Evolutionary conservation across 2,888 invertebrate genomes (phyloP).

Genomic region (Isoperla grammatica): DNA sequence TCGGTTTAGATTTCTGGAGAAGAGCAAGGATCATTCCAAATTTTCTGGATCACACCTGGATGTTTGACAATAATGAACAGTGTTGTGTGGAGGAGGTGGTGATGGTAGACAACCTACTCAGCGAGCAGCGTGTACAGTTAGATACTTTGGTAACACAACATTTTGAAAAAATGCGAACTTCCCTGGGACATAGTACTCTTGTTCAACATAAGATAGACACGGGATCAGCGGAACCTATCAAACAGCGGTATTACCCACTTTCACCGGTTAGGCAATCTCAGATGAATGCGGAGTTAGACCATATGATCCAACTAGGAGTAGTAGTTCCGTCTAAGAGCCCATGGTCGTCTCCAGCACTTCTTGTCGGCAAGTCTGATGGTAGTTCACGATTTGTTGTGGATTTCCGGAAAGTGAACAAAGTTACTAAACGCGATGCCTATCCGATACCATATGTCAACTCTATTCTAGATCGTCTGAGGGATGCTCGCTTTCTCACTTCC

Average conservation of each 20-base stretch:
- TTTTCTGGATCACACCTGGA: too few species aligned
- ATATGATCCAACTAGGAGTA: constrained; percentile 36
- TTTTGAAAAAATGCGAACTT: too few species aligned
- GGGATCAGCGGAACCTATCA: constrained; percentile 22
- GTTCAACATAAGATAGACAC: too few species aligned
- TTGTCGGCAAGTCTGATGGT: constrained; percentile 35
- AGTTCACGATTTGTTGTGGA: constrained; percentile 37
- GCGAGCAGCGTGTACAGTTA: too few species aligned
- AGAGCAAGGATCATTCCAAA: too few species aligned
- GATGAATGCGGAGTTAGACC: constrained; percentile 35
- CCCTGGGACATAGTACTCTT: too few species aligned
- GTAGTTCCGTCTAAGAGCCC: constrained; percentile 38
- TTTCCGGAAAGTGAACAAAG: constrained; percentile 36
- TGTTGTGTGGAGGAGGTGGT: too few species aligned
- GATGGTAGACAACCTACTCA: too few species aligned
- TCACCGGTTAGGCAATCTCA: constrained; percentile 24
- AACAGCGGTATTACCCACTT: constrained; percentile 29
- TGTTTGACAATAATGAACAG: too few species aligned
- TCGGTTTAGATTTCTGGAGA: too few species aligned
- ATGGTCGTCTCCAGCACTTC: constrained; percentile 36
- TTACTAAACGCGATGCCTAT: constrained; percentile 37
- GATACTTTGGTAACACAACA: too few species aligned
- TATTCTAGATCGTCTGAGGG: constrained; percentile 35
- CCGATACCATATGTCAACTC: constrained; percentile 36
- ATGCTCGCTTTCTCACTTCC: constrained; percentile 36